Percentiles rank a stretch among this genome's conserved stretches.
Evolutionary conservation across 1,140 invertebrate species (phyloP).

Genomic region (Drosophila serrata): DNA sequence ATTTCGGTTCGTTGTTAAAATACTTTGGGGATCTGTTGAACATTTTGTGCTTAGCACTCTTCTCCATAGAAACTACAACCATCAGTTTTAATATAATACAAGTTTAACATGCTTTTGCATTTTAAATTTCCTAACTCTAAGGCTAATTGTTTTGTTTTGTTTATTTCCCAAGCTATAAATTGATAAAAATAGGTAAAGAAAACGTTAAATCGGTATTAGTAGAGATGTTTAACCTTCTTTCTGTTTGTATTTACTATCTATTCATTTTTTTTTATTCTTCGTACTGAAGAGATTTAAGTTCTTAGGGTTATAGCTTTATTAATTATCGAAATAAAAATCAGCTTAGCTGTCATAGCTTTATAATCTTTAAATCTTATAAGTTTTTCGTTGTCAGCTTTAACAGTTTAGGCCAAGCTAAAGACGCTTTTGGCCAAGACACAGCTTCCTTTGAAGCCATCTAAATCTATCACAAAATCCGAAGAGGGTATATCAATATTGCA

Average conservation of each 20-base stretch:
- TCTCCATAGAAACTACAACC: background rate
- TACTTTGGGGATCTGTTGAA: background rate
- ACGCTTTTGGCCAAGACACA: too few species aligned
- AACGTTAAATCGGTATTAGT: background rate
- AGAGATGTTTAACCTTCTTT: background rate
- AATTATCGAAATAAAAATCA: too few species aligned
- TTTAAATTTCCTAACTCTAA: background rate
- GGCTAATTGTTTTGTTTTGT: background rate
- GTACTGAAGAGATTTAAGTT: too few species aligned
- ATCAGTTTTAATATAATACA: background rate
- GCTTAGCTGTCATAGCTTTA: background rate
- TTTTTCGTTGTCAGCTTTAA: background rate
- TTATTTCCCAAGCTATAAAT: too few species aligned
- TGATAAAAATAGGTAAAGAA: background rate
- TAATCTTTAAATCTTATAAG: background rate
- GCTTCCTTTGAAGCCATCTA: background rate
- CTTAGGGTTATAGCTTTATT: too few species aligned
- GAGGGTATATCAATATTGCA: slow-evolving; percentile 71
- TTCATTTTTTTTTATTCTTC: too few species aligned
- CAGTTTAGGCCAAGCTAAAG: too few species aligned
- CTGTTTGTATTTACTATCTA: background rate
- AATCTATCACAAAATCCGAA: slow-evolving; percentile 39
- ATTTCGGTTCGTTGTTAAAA: slow-evolving; percentile 6
- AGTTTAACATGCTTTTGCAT: background rate
- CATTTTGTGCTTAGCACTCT: background rate